A percentile compares a stretch with the other conserved stretches of the same genome.
Conservation (phyloP, 2,113 vertebrate species). For the Nerophis lumbriciformis region DNA sequence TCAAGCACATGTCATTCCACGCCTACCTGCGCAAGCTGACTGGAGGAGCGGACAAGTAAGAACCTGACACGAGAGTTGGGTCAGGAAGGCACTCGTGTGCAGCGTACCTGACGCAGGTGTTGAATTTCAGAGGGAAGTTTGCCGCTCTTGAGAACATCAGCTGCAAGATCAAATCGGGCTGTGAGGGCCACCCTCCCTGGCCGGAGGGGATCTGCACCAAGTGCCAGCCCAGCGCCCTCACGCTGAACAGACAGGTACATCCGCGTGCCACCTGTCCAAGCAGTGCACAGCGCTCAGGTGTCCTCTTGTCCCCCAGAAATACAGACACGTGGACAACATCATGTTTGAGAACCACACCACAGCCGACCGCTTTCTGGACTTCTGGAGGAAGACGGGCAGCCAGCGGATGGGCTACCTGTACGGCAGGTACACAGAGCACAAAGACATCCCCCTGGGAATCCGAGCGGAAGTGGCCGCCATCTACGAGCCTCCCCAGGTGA, state of each 20-base stretch:
- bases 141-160: conserved; percentile 98
- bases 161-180: conserved; percentile 97
- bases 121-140: conserved; percentile 85
- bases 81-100: no score
- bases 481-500: conserved; percentile 96
- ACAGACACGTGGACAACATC: conserved; percentile 98
- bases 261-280: background rate
- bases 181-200: conserved; percentile 95
- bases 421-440: conserved; percentile 93
- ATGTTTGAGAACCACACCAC: conserved; percentile 99
- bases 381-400: conserved; percentile 96
- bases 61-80: no score
- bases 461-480: conserved; percentile 94
- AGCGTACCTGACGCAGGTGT: background rate
- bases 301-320: conserved; percentile 77
- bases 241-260: conserved; percentile 84
- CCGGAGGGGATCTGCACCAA: conserved; percentile 98
- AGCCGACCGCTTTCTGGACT: conserved; percentile 97
- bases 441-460: conserved; percentile 94
- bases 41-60: conserved; percentile 95
- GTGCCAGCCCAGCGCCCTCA: conserved; percentile 97
- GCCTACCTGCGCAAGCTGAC: conserved; percentile 98
- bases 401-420: conserved; percentile 93
- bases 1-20: conserved; percentile 99
- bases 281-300: no score